phyloP scores from a whole-genome alignment of 2,888 invertebrate genomes.

The Nomada flava region DNA sequence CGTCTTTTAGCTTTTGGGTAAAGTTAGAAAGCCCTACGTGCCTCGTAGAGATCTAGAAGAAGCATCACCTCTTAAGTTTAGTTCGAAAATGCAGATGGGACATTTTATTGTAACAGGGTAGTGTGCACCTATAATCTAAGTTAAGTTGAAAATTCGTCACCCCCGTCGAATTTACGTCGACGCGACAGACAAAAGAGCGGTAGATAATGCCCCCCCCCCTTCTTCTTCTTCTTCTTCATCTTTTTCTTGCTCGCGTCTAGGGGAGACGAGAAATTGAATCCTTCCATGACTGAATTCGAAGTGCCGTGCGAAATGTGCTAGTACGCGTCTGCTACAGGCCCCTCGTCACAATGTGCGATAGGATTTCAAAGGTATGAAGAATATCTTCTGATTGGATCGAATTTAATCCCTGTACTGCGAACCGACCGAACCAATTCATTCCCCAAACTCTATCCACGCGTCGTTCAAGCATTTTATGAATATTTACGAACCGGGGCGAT shows the following conservation, averaged over 20 bases:
- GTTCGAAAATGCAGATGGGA: too few relatives aligned
- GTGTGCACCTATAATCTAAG: too few relatives aligned
- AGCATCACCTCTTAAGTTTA: too few relatives aligned
- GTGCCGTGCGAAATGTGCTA: constrained; percentile 46
- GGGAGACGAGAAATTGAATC: constrained; percentile 58
- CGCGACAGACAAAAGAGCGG: constrained; percentile 59
- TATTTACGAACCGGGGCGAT: constrained; percentile 1
- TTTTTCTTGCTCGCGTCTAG: constrained; percentile 9
- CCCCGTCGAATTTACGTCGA: constrained; percentile 36
- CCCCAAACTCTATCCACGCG: background rate
- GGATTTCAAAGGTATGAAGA: constrained; percentile 53
- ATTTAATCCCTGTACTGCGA: constrained; percentile 37
- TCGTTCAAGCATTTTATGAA: constrained; percentile 9
- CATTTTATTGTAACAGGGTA: too few relatives aligned
- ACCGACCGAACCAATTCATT: background rate
- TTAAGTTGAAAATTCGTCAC: background rate
- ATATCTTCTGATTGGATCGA: constrained; percentile 58
- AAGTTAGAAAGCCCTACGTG: too few relatives aligned
- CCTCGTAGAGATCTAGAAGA: too few relatives aligned
- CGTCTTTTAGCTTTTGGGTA: too few relatives aligned
- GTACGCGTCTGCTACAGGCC: constrained; percentile 21
- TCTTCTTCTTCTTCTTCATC: constrained; percentile 31
- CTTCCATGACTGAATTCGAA: constrained; percentile 41
- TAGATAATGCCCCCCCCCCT: constrained; percentile 36
- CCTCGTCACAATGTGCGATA: constrained; percentile 36